Base-by-base conservation (phyloP, 2,888 invertebrate species). In the Eurytoma californica region DNA sequence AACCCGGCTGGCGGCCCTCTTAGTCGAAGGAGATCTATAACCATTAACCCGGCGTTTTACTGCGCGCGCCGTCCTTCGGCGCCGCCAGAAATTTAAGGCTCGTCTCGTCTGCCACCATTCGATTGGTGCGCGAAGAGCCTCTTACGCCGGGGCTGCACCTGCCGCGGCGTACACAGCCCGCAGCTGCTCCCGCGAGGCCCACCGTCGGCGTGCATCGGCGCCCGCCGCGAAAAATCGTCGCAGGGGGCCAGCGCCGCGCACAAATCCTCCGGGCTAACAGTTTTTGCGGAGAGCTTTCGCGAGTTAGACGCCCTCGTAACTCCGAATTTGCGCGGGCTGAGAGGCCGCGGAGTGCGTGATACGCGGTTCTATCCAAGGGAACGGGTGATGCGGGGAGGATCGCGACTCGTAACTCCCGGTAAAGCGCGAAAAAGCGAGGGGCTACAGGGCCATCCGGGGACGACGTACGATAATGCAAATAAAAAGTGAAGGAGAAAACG, bases 251-350 rank as follows among this genome's bases (percentile, higher is more conserved):
- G 16, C 79, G 75, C 72, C 75, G 75, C 53, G 57, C 67, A 79
- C 79, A 79, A 79, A 79, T 79, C 49, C 58, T 28, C 39, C 3
- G 18, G 14, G 63, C 72, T 39, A 67, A 63, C 51, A 18, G 72
- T 67, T 87, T 87, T 87, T 86, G 87, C 87, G 88, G 87, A 89
- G 88, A 89, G 89, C 88, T 89, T 89, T 89, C 86, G 88, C 85
- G 87, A 86, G 88, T 88, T 88, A 86, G 84, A 82, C 84, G 79
- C 74, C 82, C 74, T 83, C 87, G 86, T 89, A 88, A 89, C 85
- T 89, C 84, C 86, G 86, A 86, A 84, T 89, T 89, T 88, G 86
- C 51, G 7, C 60, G 70, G 13, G 47, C 16, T 80, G 72, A 57
- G 70, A 72, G 83, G 72, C 72, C 80, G 75, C 73, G 72, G 83